Percentiles rank a stretch among this genome's conserved stretches.
Evolutionary conservation across 2,113 vertebrate species (phyloP).

Genomic region (Phaethornis superciliosus): DNA sequence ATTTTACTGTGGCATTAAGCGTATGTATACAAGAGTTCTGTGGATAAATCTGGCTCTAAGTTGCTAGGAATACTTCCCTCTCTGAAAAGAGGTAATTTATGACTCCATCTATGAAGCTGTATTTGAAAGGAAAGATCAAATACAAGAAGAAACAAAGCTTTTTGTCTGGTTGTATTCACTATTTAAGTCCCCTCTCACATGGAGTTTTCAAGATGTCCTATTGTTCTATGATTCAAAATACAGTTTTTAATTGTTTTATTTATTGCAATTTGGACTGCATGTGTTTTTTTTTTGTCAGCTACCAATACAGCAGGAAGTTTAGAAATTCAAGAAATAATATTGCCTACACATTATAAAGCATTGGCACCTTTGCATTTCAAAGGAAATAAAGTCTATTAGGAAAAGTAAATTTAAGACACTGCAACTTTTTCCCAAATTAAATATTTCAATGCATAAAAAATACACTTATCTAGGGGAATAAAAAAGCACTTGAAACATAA

Average conservation of each 20-base stretch:
- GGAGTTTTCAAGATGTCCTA: constrained; percentile 16
- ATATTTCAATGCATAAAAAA: constrained; percentile 53
- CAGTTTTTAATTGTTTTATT: constrained; percentile 41
- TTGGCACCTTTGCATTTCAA: constrained; percentile 64
- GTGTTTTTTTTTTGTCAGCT: constrained; percentile 55
- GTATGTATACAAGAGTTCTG: constrained; percentile 21
- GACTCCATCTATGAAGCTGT: constrained; percentile 20
- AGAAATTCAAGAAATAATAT: constrained; percentile 36
- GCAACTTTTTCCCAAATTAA: constrained; percentile 46
- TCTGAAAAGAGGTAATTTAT: constrained; percentile 47
- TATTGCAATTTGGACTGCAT: constrained; percentile 58
- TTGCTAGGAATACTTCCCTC: constrained; percentile 20
- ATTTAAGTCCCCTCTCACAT: constrained; percentile 19
- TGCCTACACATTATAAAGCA: constrained; percentile 7
- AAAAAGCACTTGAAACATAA: constrained; percentile 44
- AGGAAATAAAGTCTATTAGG: constrained; percentile 54
- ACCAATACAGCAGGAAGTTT: constrained; percentile 15
- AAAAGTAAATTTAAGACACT: constrained; percentile 37
- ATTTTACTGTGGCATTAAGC: constrained; percentile 7
- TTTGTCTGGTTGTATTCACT: constrained; percentile 9
- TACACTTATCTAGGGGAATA: not conserved
- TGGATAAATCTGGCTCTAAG: constrained; percentile 32
- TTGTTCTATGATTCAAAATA: constrained; percentile 42
- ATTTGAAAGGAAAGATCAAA: constrained; percentile 46
- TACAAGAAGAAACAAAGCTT: constrained; percentile 13